A percentile compares a stretch with the other conserved stretches of the same genome.
These are phyloP conservation scores for Craseonycteris thonglongyai DNA, from an alignment of 2,113 vertebrate genomes.

Conservation along the genomic window DNA sequence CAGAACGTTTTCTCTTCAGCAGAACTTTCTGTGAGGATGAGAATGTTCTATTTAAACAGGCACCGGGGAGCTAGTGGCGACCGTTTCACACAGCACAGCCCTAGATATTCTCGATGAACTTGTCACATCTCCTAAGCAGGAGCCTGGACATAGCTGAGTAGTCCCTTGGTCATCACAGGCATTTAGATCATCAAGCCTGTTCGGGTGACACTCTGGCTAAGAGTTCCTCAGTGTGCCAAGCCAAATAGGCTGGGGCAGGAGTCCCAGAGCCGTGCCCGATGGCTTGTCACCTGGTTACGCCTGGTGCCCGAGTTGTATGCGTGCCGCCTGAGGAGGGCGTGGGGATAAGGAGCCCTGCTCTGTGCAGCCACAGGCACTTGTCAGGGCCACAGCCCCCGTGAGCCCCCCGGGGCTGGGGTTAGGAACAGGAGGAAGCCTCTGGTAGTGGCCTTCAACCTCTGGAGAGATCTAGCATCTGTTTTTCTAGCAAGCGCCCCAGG, in stretches of 20 bases:
- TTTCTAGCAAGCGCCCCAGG: not conserved
- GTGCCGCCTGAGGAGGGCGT: accelerated
- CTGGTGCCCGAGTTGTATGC: too few relatives aligned
- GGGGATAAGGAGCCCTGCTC: not conserved
- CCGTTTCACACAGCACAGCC: too few relatives aligned
- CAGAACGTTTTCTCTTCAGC: not conserved
- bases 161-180: not conserved
- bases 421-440: not conserved
- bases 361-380: not conserved
- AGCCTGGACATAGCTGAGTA: not conserved
- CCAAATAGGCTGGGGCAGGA: not conserved
- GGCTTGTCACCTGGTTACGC: not conserved
- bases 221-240: not conserved
- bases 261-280: not conserved
- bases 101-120: not conserved
- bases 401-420: not conserved
- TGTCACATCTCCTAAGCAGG: not conserved
- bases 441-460: not conserved
- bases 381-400: accelerated
- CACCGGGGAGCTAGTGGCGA: not conserved
- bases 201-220: not conserved
- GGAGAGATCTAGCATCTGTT: not conserved
- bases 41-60: not conserved
- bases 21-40: not conserved
- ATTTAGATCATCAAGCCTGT: not conserved